Percentiles rank a stretch among this genome's conserved stretches.
Conservation (phyloP, 1,140 invertebrate genomes). For the Drosophila melanogaster region DNA sequence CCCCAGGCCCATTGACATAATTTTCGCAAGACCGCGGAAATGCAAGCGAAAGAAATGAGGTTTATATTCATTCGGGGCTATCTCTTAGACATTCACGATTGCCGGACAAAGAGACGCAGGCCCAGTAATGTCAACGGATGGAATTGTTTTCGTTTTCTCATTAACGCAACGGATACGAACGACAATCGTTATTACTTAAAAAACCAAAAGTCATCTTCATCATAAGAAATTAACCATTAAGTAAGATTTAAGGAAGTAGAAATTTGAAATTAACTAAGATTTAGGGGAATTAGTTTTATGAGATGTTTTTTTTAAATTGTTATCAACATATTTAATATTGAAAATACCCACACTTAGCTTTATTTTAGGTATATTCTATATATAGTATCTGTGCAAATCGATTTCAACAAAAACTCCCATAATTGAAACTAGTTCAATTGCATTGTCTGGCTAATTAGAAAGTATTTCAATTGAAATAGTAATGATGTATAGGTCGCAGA, state of each 20-base stretch:
- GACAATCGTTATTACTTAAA: not conserved
- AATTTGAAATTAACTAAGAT: too few relatives aligned
- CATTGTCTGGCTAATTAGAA: conserved; percentile 1
- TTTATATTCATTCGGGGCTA: conserved; percentile 34
- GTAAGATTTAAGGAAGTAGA: too few relatives aligned
- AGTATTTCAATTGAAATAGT: not conserved
- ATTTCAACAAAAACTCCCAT: not conserved
- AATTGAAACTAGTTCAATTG: conserved; percentile 6
- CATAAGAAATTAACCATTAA: too few relatives aligned
- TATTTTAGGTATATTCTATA: too few relatives aligned
- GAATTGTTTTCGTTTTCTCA: conserved; percentile 43
- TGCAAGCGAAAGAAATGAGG: conserved; percentile 48
- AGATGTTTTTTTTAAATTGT: too few relatives aligned
- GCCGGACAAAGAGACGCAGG: conserved; percentile 31
- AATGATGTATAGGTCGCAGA: not conserved
- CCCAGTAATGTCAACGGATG: conserved; percentile 34
- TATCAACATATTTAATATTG: too few relatives aligned
- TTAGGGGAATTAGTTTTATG: too few relatives aligned
- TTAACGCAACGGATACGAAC: conserved; percentile 26
- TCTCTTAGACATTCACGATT: conserved; percentile 27
- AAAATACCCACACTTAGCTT: too few relatives aligned
- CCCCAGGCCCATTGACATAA: conserved; percentile 41
- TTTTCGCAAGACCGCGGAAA: conserved; percentile 59
- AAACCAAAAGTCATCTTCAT: too few relatives aligned
- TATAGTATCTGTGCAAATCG: too few relatives aligned